These are phyloP conservation scores for Sinhomidia bicolor DNA, from an alignment of 2,888 invertebrate species.

Conservation along the genomic window DNA sequence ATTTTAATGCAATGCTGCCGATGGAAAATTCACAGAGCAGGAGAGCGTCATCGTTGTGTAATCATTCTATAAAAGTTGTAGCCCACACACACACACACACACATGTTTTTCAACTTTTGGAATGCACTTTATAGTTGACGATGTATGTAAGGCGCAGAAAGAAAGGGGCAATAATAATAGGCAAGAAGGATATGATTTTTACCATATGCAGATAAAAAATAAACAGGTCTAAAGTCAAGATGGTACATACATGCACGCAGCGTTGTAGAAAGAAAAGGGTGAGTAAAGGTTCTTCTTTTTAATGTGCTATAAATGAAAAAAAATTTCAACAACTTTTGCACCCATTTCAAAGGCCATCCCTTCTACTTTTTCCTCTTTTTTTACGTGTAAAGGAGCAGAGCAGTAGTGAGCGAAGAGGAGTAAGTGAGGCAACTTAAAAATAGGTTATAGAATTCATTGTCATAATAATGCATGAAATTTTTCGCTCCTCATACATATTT, in stretches of 20 bases:
- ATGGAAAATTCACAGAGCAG: neutral
- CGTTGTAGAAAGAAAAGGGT: neutral
- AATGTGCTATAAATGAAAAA: neutral
- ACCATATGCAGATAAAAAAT: neutral
- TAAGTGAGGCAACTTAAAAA: conserved; percentile 15
- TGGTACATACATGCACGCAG: neutral
- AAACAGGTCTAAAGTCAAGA: neutral
- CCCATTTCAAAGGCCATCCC: neutral
- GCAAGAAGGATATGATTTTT: neutral
- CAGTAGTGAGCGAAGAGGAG: neutral
- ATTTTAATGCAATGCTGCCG: neutral
- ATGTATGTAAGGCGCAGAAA: neutral
- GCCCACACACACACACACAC: neutral
- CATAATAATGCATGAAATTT: conserved; percentile 58
- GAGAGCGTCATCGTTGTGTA: neutral
- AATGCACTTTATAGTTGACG: neutral
- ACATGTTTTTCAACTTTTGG: neutral
- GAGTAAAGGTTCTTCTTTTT: conserved; percentile 30
- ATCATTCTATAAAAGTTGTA: neutral
- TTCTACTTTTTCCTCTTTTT: neutral
- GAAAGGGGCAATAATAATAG: conserved; percentile 5
- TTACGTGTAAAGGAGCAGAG: neutral
- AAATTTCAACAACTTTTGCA: neutral
- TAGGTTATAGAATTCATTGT: conserved; percentile 48
- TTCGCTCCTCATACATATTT: conserved; percentile 48